Evolutionary conservation across 2,797 vertebrate genomes (phyloP).

Genomic region (Cercopithecus hamlyni): DNA sequence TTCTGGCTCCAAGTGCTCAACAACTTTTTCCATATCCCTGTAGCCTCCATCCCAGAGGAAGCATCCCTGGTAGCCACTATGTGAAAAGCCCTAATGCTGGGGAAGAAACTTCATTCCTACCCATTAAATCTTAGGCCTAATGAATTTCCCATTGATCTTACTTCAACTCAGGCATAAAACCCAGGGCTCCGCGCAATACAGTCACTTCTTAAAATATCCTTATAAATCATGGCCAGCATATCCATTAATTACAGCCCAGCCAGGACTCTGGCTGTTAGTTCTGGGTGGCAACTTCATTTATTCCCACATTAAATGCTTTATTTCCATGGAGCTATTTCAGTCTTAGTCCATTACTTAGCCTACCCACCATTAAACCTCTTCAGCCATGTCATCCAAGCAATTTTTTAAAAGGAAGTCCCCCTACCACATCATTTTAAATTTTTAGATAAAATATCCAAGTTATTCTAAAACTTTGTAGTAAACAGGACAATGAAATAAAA

Average conservation of each 20-base stretch:
- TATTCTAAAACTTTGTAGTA: conserved; percentile 36
- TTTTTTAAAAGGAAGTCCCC: not conserved
- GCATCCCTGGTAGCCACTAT: not conserved
- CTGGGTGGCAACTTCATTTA: conserved; percentile 86
- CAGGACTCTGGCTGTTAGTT: conserved; percentile 83
- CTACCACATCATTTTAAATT: not conserved
- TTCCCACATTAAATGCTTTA: conserved; percentile 81
- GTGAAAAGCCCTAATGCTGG: not conserved
- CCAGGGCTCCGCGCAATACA: conserved; percentile 69
- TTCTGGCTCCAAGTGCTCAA: not conserved
- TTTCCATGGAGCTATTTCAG: conserved; percentile 84
- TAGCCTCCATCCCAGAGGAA: not conserved
- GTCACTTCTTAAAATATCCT: conserved; percentile 83
- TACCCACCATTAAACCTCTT: conserved; percentile 47
- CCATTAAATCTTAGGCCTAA: conserved; percentile 72
- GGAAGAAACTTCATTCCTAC: conserved; percentile 46
- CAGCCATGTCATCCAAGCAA: conserved; percentile 4
- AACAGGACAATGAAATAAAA: not conserved
- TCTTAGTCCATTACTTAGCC: conserved; percentile 82
- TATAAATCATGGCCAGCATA: conserved; percentile 80
- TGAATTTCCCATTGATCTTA: conserved; percentile 77
- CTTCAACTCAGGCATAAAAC: conserved; percentile 78
- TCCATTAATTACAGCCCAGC: conserved; percentile 85
- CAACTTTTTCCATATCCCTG: not conserved
- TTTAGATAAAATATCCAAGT: not conserved